A percentile compares a stretch with the other conserved stretches of the same genome.
Evolutionary conservation across 2,888 invertebrate species (phyloP).

Genomic region (Synanthedon vespiformis): DNA sequence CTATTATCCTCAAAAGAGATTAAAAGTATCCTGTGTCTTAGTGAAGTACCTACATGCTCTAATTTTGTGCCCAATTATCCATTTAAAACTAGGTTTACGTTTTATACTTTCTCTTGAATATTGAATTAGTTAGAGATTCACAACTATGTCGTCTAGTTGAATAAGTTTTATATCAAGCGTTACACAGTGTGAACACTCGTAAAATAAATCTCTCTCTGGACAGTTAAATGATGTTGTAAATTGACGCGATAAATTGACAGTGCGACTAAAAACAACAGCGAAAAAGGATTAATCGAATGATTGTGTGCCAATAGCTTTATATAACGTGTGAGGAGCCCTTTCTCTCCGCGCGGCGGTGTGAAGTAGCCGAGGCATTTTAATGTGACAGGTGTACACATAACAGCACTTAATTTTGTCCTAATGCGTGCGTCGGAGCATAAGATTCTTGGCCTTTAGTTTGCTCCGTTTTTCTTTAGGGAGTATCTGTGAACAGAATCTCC

Average conservation of each 20-base stretch:
- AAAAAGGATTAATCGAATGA: conserved; percentile 45
- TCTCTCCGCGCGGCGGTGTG: conserved; percentile 38
- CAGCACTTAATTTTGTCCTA: conserved; percentile 68
- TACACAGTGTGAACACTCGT: not conserved
- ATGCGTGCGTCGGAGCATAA: conserved; percentile 47
- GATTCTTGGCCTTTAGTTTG: conserved; percentile 40
- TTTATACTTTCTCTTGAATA: no score
- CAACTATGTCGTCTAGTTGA: not conserved
- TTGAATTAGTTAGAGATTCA: no score
- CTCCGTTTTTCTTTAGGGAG: conserved; percentile 48
- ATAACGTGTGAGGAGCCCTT: conserved; percentile 20
- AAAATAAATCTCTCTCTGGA: not conserved
- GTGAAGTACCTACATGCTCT: no score
- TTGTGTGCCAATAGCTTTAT: conserved; percentile 45
- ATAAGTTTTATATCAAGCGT: not conserved
- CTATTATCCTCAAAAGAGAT: no score
- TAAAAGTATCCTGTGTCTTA: no score
- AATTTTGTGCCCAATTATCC: no score
- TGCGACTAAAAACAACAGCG: conserved; percentile 1
- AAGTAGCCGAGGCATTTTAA: conserved; percentile 63
- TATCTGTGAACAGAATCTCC: conserved; percentile 58
- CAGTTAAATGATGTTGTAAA: conserved; percentile 7
- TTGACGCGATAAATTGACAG: conserved; percentile 9
- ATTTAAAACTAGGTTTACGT: no score
- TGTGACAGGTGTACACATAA: conserved; percentile 64